Conservation (phyloP, 1,140 invertebrate species). For the Drosophila persimilis region DNA sequence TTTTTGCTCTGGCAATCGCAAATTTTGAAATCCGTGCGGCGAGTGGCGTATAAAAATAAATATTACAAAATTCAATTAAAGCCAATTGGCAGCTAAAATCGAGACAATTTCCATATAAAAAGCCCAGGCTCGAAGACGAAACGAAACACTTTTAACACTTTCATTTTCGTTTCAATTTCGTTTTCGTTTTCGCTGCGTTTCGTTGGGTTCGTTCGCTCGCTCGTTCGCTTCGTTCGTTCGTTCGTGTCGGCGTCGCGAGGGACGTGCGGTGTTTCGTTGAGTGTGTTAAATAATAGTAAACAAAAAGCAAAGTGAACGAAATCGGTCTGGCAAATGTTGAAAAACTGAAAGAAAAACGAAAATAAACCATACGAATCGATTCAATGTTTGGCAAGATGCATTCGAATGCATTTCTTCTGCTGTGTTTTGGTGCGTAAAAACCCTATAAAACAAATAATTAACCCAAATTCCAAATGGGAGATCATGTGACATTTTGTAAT, state of each 20-base stretch:
- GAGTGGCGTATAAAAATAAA: constrained; percentile 33
- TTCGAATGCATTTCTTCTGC: constrained; percentile 54
- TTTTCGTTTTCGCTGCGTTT: constrained; percentile 53
- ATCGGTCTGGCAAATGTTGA: constrained; percentile 47
- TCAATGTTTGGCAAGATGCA: constrained; percentile 53
- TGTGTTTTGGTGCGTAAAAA: constrained; percentile 62
- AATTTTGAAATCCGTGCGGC: constrained; percentile 27
- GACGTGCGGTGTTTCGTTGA: constrained; percentile 55
- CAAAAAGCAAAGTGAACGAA: constrained; percentile 54
- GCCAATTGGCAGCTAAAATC: constrained; percentile 40
- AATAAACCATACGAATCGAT: constrained; percentile 32
- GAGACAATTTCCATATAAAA: constrained; percentile 21
- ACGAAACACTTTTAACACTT: constrained; percentile 66
- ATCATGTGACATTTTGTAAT: constrained; percentile 45
- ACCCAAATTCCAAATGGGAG: constrained; percentile 15
- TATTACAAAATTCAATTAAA: constrained; percentile 63
- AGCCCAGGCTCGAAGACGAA: constrained; percentile 30
- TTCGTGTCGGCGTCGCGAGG: constrained; percentile 27
- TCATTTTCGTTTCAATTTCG: constrained; percentile 73
- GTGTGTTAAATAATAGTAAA: constrained; percentile 77
- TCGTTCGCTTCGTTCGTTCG: constrained; percentile 11
- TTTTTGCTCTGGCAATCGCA: constrained; percentile 10
- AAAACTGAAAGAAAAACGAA: constrained; percentile 26
- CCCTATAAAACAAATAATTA: constrained; percentile 38
- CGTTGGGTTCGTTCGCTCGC: constrained; percentile 24